phyloP scores from a whole-genome alignment of 2,797 vertebrate genomes.

The Pseudomugil gertrudae region DNA sequence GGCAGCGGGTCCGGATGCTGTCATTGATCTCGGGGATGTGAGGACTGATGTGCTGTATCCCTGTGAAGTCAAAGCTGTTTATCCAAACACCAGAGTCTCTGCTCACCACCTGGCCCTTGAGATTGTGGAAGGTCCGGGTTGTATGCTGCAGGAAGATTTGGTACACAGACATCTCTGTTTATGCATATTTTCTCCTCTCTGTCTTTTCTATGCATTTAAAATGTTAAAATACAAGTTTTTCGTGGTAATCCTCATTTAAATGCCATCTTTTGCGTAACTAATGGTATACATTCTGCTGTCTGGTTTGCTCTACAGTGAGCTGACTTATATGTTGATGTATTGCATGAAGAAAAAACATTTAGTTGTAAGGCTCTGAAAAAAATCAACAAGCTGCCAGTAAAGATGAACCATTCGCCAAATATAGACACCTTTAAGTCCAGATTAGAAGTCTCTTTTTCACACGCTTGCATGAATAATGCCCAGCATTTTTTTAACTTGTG shows the following conservation, averaged over 20 bases:
- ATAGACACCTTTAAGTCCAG: no score
- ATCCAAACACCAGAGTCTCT: conserved; percentile 95
- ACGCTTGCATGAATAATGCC: no score
- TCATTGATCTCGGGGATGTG: conserved; percentile 92
- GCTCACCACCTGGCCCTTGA: conserved; percentile 87
- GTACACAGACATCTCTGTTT: neutral
- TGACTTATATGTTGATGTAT: neutral
- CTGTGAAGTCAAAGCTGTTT: conserved; percentile 95
- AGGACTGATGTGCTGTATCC: conserved; percentile 90
- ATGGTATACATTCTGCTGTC: neutral
- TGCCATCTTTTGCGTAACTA: no score
- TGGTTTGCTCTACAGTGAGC: neutral
- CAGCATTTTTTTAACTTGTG: no score
- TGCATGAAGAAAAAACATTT: neutral
- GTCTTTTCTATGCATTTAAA: neutral
- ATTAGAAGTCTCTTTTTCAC: no score
- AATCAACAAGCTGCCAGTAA: no score
- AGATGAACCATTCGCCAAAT: no score
- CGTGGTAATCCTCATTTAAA: no score
- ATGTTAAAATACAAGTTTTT: no score
- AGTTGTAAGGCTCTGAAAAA: no score
- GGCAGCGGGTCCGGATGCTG: conserved; percentile 85
- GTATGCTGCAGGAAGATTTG: conserved; percentile 81
- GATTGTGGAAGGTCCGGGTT: conserved; percentile 87
- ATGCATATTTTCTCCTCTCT: neutral